These are phyloP conservation scores for Semotilus atromaculatus DNA, from an alignment of 2,797 vertebrate species.

Conservation along the genomic window DNA sequence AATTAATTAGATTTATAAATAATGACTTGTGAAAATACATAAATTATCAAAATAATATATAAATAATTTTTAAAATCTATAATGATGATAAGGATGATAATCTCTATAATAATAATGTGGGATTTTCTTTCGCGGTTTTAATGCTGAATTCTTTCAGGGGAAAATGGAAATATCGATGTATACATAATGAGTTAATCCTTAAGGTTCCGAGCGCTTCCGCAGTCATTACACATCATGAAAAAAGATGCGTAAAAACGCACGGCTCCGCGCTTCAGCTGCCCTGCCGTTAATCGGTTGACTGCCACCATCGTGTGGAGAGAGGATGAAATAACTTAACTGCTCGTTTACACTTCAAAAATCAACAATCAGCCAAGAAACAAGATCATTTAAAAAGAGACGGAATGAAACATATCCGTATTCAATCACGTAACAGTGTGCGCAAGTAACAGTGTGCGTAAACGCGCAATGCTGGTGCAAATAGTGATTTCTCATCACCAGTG, in stretches of 20 bases:
- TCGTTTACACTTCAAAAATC: background rate
- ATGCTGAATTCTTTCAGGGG: background rate
- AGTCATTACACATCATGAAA: background rate
- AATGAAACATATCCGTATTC: background rate
- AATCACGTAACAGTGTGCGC: background rate
- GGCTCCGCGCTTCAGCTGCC: conserved; percentile 11
- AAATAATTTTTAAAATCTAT: background rate
- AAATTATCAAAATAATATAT: background rate
- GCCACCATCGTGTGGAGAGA: conserved; percentile 51
- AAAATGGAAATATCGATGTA: background rate
- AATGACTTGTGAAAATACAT: background rate
- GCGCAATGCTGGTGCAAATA: conserved; percentile 7
- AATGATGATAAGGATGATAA: background rate
- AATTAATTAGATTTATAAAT: background rate
- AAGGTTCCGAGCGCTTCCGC: conserved; percentile 17
- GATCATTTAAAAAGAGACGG: background rate
- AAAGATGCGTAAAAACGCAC: conserved; percentile 25
- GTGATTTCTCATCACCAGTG: background rate
- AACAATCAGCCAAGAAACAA: background rate
- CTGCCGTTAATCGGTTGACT: conserved; percentile 44
- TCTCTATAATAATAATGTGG: background rate
- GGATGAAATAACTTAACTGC: background rate
- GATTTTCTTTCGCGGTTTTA: background rate
- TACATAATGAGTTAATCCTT: conserved; percentile 8
- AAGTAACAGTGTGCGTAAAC: background rate